A percentile compares a stretch with the other conserved stretches of the same genome.
phyloP scores from a whole-genome alignment of 2,797 vertebrate genomes.

The Neoniphon sammara region DNA sequence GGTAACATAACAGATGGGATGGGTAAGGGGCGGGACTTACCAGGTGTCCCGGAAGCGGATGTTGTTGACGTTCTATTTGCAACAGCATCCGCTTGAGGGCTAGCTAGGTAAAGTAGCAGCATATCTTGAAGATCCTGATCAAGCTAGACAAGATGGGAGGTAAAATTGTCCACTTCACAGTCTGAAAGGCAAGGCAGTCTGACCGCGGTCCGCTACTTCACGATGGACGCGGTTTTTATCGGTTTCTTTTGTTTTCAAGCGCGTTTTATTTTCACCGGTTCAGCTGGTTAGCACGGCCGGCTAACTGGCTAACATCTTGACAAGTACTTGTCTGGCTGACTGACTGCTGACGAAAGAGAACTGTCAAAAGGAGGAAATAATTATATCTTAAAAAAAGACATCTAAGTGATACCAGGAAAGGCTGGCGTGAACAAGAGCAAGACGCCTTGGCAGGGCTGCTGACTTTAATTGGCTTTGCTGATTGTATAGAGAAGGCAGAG shows the following conservation, averaged over 20 bases:
- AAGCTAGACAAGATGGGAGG: neutral
- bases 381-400: conserved; percentile 17
- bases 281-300: conserved; percentile 57
- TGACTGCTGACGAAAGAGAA: conserved; percentile 32
- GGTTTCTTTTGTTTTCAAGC: conserved; percentile 10
- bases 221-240: conserved; percentile 19
- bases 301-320: conserved; percentile 61
- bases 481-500: conserved; percentile 9
- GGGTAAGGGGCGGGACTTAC: rapidly evolving
- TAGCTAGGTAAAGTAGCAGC: conserved; percentile 18
- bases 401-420: conserved; percentile 4
- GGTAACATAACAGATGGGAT: neutral
- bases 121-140: neutral
- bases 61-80: conserved; percentile 70
- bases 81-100: conserved; percentile 53
- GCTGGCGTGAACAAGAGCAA: neutral
- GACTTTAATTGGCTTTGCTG: neutral
- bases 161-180: neutral
- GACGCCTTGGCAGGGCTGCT: neutral
- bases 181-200: neutral
- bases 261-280: neutral
- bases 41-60: conserved; percentile 78
- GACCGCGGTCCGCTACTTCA: neutral
- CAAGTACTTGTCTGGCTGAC: conserved; percentile 43
- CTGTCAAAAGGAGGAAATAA: conserved; percentile 58